These are phyloP conservation scores for Sinotaia quadrata DNA, from an alignment of 2,888 invertebrate genomes.

Conservation along the genomic window DNA sequence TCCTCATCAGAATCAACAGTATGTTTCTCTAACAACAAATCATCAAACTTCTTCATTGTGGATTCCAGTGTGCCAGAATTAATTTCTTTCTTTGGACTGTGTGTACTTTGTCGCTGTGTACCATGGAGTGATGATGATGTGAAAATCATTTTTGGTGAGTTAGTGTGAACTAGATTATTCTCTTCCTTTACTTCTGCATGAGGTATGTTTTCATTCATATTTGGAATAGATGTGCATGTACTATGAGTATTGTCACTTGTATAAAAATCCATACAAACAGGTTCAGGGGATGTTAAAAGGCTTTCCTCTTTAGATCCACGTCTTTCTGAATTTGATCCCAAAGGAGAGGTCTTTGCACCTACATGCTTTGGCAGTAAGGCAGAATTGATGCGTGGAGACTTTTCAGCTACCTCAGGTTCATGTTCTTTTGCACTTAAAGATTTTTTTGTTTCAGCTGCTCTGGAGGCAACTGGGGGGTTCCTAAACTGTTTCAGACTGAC, in stretches of 20 bases:
- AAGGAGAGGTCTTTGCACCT: not conserved
- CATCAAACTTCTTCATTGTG: conserved; percentile 34
- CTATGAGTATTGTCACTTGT: too few species aligned
- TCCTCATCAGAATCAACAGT: conserved; percentile 16
- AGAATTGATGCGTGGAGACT: conserved; percentile 26
- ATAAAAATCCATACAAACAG: too few species aligned
- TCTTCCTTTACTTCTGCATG: not conserved
- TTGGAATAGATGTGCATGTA: too few species aligned
- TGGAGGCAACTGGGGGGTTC: not conserved
- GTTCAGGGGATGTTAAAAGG: not conserved
- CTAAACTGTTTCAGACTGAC: not conserved
- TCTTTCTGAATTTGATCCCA: conserved; percentile 5
- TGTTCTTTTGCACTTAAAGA: not conserved
- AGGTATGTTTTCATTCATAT: not conserved
- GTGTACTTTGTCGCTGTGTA: not conserved
- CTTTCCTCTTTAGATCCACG: not conserved
- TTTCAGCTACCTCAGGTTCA: conserved; percentile 4
- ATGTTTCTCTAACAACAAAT: conserved; percentile 24
- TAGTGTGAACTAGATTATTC: not conserved
- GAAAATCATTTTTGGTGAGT: conserved; percentile 16
- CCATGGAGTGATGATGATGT: conserved; percentile 2
- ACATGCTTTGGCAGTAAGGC: conserved; percentile 24
- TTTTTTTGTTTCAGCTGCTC: not conserved
- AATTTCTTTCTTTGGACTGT: not conserved
- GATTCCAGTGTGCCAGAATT: not conserved